Evolutionary conservation across 1,140 invertebrate genomes (phyloP), one percentile per base, ranked within the genome.

Genomic region (Drosophila gunungcola): DNA sequence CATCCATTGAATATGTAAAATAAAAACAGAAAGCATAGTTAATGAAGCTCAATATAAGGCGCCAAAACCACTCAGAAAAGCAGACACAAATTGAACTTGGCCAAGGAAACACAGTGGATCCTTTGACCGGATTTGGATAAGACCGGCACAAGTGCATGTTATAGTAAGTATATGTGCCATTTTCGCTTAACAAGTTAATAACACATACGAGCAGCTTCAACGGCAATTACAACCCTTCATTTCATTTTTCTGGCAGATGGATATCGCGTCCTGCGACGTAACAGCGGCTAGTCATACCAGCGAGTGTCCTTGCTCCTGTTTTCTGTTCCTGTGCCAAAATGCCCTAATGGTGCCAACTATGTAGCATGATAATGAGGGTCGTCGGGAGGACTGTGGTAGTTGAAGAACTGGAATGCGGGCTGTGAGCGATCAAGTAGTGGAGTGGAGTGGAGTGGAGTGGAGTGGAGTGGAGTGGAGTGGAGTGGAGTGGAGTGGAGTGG

Each of bases 331-430:
- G 62, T 42, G 63, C 58, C 61, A 70, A 79, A 76, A 73, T 32
- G 46, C 75, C 76, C 82, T 91, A 86, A 91, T 82, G 79, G 88
- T 91, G 88, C 65, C 81, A 91, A 83, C 81, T 62, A 67, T 51
- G 53, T 80, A 83, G 53, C 76, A 83, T 74, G 83, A 91, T 91
- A 91, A 91, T 91, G 79, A 91, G 88, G 89, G 89, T 89, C 78
- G 61, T 21, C 16, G 16, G 16, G 16, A 21, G 16, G 16, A 21
- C 16, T 21, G 16, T 21, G 16, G 16, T 21, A 21, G 16, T 21
- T 32, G 29, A 12, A 13, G 21, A 25, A 29, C 32, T 38, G 56
- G 13, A 45, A 42, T 65, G 64, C 49, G 82, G 81, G 77, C 84
- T 78, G 73, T 63, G 77, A 73, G 53, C 43, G 39, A 61, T 42